phyloP scores from a whole-genome alignment of 2,113 vertebrate species.

The Equus przewalskii region DNA sequence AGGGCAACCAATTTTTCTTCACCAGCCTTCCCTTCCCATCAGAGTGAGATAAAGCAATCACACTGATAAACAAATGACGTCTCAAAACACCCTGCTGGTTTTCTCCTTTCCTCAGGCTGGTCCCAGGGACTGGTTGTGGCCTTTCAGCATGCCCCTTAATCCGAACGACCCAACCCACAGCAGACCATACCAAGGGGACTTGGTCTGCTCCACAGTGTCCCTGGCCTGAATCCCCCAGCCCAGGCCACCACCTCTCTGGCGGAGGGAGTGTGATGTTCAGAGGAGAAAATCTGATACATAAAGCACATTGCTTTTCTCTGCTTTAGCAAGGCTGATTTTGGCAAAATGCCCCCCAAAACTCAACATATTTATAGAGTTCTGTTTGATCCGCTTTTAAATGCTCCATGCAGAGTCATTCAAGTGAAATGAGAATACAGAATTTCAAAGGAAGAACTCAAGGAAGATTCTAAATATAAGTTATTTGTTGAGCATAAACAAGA shows the following conservation, averaged over 20 bases:
- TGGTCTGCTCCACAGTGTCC: neutral
- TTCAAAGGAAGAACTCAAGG: slow-evolving; percentile 76
- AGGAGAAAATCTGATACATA: slow-evolving; percentile 68
- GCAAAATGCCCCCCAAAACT: slow-evolving; percentile 80
- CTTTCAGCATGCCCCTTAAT: neutral
- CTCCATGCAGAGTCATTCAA: slow-evolving; percentile 79
- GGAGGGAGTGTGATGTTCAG: slow-evolving; percentile 30
- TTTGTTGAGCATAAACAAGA: slow-evolving; percentile 78
- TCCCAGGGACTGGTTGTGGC: neutral
- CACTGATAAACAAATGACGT: neutral
- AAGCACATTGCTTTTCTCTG: slow-evolving; percentile 56
- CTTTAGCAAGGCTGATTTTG: slow-evolving; percentile 61
- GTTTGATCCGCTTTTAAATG: slow-evolving; percentile 81
- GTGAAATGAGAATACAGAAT: slow-evolving; percentile 76
- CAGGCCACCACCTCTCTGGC: neutral
- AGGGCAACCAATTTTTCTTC: slow-evolving; percentile 27
- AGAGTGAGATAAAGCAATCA: slow-evolving; percentile 30
- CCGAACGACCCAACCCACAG: neutral
- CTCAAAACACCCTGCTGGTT: neutral
- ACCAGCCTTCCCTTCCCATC: neutral
- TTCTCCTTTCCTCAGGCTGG: neutral
- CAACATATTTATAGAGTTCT: slow-evolving; percentile 82
- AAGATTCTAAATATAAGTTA: slow-evolving; percentile 77
- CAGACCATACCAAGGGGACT: neutral
- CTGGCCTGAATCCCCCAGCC: neutral